Base-by-base conservation (phyloP, 1,140 invertebrate species). In the Penaeus indicus region DNA sequence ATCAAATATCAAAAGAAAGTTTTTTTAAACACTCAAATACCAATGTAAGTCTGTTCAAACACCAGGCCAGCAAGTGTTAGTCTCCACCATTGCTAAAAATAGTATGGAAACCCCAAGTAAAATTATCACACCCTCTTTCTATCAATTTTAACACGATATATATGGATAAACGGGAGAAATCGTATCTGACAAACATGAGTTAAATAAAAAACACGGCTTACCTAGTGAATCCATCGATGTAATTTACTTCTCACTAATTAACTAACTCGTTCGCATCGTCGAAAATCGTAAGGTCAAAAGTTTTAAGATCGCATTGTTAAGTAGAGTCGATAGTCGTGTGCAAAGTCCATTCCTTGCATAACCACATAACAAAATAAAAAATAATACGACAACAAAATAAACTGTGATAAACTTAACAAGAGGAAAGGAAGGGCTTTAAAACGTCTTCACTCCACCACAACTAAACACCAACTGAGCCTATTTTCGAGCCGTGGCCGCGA, bases 21-120 rank as follows among this genome's bases (percentile, higher is more conserved):
- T 54, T 54, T 54, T 54, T 54, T 54, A 19, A 10, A 27, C 21
- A 82, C 21, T 22, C 7, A 38, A 78, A 78, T 38, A 27, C 75
- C 75, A 38, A 47, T 78, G 32, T 27, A 78, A 47, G 21, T 78
- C n/a, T 78, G 75, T 78, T 47, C 47, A 78, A 78, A 78, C 75
- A 78, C 75, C 21, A 32, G n/a, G 75, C 75, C 47, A 47, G 19
- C 67, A 25, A n/a, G 47, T 27, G 32, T 78, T 78, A 78, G 32
- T 27, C 47, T 47, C 32, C 27, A 38, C 75, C 32, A 8, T 11
- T 22, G 75, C 27, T 78, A 78, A 78, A 78, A 78, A 78, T 78
- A 78, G 75, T 27, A 21, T 78, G 47, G n/a, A 27, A 78, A 78
- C 32, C 27, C 47, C 75, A 47, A 78, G 27, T 38, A 47, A 47